Conservation (phyloP, 1,140 invertebrate species). For the Chironomus striatipennis region DNA sequence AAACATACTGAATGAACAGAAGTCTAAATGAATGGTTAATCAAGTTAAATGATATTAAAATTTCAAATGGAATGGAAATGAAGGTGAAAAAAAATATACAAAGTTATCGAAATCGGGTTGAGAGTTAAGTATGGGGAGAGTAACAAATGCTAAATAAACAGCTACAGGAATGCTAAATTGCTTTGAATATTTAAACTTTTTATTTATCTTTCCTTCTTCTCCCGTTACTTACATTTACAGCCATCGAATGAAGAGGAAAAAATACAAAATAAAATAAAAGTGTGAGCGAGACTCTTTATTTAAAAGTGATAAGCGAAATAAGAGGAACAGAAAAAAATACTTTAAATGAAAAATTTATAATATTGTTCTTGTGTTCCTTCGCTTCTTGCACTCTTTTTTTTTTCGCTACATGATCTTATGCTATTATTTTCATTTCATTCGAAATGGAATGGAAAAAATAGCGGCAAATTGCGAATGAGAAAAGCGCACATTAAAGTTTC, state of each 20-base stretch:
- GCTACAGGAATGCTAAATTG: constrained; percentile 12
- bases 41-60: constrained; percentile 10
- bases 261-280: too few species aligned
- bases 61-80: constrained; percentile 3
- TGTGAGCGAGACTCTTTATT: too few species aligned
- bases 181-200: constrained; percentile 3
- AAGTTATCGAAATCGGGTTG: background rate
- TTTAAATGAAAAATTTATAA: constrained; percentile 11
- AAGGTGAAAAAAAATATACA: background rate
- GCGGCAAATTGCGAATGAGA: constrained; percentile 6
- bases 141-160: background rate
- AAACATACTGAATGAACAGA: too few species aligned
- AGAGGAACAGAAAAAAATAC: background rate
- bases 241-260: background rate
- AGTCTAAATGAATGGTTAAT: constrained; percentile 4
- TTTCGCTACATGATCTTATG: background rate
- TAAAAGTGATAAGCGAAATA: background rate
- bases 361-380: background rate
- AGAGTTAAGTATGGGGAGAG: background rate
- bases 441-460: constrained; percentile 1
- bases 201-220: background rate
- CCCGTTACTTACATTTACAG: background rate
- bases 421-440: background rate
- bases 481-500: constrained; percentile 8
- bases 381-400: background rate